Evolutionary conservation across 30 jellyfish, hydroid and myxozoan genomes (phyloP).

Genomic region (Aurelia sp.): DNA sequence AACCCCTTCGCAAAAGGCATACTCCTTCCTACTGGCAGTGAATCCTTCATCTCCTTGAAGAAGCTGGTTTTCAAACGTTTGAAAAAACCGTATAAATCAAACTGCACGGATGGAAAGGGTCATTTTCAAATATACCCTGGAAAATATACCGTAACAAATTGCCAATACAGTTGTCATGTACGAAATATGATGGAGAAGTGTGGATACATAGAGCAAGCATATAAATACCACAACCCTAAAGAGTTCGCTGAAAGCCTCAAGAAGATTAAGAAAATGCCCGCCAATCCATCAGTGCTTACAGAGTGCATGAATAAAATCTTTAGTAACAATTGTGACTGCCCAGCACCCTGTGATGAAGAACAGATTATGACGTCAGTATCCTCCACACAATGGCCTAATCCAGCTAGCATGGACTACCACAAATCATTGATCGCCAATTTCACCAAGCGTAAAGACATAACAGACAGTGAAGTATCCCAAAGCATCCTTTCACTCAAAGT

Average conservation of each 20-base stretch:
- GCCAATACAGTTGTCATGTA: slow-evolving; percentile 49
- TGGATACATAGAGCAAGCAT: slow-evolving; percentile 25
- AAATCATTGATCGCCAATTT: slow-evolving; percentile 16
- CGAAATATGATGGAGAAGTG: slow-evolving; percentile 30
- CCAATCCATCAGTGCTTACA: not conserved
- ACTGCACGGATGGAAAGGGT: slow-evolving; percentile 48
- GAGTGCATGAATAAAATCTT: not conserved
- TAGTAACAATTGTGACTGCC: slow-evolving; percentile 9
- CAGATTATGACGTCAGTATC: slow-evolving; percentile 3
- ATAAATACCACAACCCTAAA: slow-evolving; percentile 40
- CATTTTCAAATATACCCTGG: slow-evolving; percentile 43
- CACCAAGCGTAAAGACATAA: slow-evolving; percentile 29
- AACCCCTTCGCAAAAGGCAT: slow-evolving; percentile 40
- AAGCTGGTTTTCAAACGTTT: slow-evolving; percentile 21
- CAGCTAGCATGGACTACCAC: slow-evolving; percentile 22
- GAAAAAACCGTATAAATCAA: slow-evolving; percentile 40
- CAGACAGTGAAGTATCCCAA: slow-evolving; percentile 10
- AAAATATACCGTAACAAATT: slow-evolving; percentile 16
- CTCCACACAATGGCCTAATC: slow-evolving; percentile 53
- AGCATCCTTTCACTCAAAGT: slow-evolving; percentile 22
- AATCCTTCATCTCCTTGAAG: slow-evolving; percentile 11
- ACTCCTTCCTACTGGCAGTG: slow-evolving; percentile 34
- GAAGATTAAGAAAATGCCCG: not conserved
- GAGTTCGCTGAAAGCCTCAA: slow-evolving; percentile 46
- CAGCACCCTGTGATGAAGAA: slow-evolving; percentile 32